Base-by-base conservation (phyloP, 2,113 vertebrate genomes). In the Rhynchopsitta pachyrhyncha region DNA sequence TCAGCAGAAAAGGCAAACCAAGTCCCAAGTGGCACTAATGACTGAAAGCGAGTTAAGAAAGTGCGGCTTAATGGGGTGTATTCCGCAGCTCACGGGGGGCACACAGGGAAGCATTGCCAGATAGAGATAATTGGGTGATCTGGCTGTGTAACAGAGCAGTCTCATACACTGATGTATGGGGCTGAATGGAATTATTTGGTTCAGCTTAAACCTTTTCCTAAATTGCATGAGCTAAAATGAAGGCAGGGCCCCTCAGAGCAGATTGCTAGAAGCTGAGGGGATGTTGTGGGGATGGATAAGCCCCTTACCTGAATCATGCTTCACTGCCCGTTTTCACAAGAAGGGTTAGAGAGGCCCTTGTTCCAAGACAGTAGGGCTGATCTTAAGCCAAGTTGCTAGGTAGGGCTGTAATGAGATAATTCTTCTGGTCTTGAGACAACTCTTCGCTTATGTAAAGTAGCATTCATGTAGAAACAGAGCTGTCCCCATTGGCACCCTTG, bases 1-100 rank as follows among this genome's bases (percentile, higher is more conserved):
- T 92, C 88, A 96, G 92, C 86, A 93, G 25, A 92, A 89, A 74
- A 62, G 86, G 80, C 67, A 94, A 82, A 35, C 53, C 12, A 55
- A 42, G 67, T 91, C 95, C 83, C 92, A 57, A 33, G 77, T 46
- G 88, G 49, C 77, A 76, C 62, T 85, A 79, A 93, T 86, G 91
- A 86, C 69, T 81, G 88, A 87, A 93, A 85, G n/a, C 52, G 35
- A 79, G 73, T 37, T 95, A 49, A 66, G 75, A 76, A 95, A 88
- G 17, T 59, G 27, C 67, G 57, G 74, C 70, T 93, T 94, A 87
- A 66, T 92, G 81, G 57, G 31, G 47, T 92, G 4, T 76, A 47
- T 86, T 93, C 73, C 85, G 69, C 57, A 84, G 76, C 68, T 84
- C 68, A 46, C 14, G n/a, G 0, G 3, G 3, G 73, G 46, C 62